Evolutionary conservation across 2,888 invertebrate genomes (phyloP), one percentile per base, ranked within the genome.

Genomic region (Cetonia aurata): DNA sequence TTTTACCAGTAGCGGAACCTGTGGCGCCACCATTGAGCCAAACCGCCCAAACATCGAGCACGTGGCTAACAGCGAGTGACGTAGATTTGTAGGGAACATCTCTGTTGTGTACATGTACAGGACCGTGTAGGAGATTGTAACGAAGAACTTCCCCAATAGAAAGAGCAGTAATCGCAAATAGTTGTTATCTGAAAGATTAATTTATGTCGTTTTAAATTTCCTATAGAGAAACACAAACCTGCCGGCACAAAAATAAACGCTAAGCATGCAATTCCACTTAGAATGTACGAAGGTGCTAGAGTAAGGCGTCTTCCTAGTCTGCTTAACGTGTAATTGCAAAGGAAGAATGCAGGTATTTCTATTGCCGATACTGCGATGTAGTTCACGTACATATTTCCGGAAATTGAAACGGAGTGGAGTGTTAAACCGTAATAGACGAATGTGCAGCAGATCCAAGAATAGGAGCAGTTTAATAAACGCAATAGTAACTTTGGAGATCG

Each of bases 401-500:
- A 90, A 60, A 94, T 84, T 0, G 91, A 87, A 9, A 93, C 92
- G 0, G 93, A 90, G 82, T 93, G 93, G 68, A 94, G 87, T 0
- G 92, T 92, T 42, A 94, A 83, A 0, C 94, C 94, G 79, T 93
- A 94, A 81, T 92, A 94, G 15, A 93, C 91, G 74, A 93, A 89
- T 0, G 91, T 91, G 77, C 90, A 89, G 0, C 92, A 90, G 25
- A 93, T 88, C 93, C 93, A 93, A 84, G 92, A 92, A 73, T 92
- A 88, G 1, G 91, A 90, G 75, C 92, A 92, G 62, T 89, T 89
- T 1, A 86, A 75, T 44, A 89, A 80, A n/a, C 91, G 85, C 0
- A 85, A 77, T 70, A 90, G 79, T 15, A 91, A 79, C n/a, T 85
- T 85, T 46, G 82, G 85, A 0, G 88, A 89, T 59, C 80, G 85